Percentiles rank a stretch among this genome's conserved stretches.
Conservation (phyloP, 2,888 invertebrate species). For the Chymomyza procnemis region DNA sequence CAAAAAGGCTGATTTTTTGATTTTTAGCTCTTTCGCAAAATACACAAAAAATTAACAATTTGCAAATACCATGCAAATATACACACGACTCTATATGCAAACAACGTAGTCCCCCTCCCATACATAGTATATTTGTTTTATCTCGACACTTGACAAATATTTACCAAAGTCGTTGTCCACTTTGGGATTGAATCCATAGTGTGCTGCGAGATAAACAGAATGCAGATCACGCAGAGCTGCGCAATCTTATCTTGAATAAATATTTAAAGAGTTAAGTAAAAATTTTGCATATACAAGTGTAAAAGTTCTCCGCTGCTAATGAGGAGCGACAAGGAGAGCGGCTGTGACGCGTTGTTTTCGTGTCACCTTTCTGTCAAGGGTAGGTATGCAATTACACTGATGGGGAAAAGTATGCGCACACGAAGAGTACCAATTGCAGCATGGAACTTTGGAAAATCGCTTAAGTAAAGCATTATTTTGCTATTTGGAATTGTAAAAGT, state of each 20-base stretch:
- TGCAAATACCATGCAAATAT: background rate
- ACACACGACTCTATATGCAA: background rate
- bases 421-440: no score
- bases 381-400: background rate
- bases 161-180: background rate
- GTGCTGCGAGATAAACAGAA: background rate
- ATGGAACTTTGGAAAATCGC: no score
- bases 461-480: no score
- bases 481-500: no score
- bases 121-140: background rate
- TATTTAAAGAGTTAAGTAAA: conserved; percentile 29
- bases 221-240: background rate
- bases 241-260: conserved; percentile 50
- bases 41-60: background rate
- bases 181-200: background rate
- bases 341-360: background rate
- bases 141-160: background rate
- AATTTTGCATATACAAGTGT: background rate
- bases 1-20: background rate
- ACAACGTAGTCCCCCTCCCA: no score
- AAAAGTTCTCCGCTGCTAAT: background rate
- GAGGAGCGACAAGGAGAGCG: background rate
- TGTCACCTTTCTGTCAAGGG: background rate
- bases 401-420: no score
- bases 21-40: background rate